Conservation (phyloP, 1,140 invertebrate species). For the Wasmannia auropunctata region DNA sequence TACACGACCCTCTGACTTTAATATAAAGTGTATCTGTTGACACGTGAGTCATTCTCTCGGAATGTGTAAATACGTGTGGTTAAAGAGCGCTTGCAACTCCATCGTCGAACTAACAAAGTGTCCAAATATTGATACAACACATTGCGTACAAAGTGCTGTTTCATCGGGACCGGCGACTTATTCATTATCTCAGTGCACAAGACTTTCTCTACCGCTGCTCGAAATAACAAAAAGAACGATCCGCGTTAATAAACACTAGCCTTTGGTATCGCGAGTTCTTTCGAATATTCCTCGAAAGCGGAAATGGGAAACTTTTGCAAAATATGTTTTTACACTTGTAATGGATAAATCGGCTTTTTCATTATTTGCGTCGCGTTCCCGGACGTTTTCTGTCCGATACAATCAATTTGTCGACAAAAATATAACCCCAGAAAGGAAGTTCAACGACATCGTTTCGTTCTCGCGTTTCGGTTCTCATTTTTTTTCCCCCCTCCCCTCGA, state of each 20-base stretch:
- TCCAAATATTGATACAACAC: constrained; percentile 28
- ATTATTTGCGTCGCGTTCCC: not conserved
- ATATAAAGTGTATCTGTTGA: not conserved
- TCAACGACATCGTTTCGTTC: constrained; percentile 53
- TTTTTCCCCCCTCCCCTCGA: not conserved
- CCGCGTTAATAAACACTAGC: not conserved
- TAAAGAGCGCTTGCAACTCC: not conserved
- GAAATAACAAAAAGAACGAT: not conserved
- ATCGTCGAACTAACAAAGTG: constrained; percentile 13
- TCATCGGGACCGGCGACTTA: not conserved
- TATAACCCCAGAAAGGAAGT: constrained; percentile 3
- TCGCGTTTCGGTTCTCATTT: not conserved
- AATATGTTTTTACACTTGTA: not conserved
- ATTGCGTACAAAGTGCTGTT: not conserved
- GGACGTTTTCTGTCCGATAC: not conserved
- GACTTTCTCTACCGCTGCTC: not conserved
- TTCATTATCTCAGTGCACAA: not conserved
- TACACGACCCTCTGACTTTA: not conserved
- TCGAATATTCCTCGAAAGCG: not conserved
- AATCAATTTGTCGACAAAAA: constrained; percentile 37
- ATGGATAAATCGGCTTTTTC: not conserved
- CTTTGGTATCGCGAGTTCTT: not conserved
- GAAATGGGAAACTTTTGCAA: not conserved
- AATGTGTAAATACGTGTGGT: constrained; percentile 4
- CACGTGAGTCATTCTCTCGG: constrained; percentile 7